A percentile compares a stretch with the other conserved stretches of the same genome.
phyloP scores from a whole-genome alignment of 2,113 vertebrate genomes.

The Orthonyx spaldingii region DNA sequence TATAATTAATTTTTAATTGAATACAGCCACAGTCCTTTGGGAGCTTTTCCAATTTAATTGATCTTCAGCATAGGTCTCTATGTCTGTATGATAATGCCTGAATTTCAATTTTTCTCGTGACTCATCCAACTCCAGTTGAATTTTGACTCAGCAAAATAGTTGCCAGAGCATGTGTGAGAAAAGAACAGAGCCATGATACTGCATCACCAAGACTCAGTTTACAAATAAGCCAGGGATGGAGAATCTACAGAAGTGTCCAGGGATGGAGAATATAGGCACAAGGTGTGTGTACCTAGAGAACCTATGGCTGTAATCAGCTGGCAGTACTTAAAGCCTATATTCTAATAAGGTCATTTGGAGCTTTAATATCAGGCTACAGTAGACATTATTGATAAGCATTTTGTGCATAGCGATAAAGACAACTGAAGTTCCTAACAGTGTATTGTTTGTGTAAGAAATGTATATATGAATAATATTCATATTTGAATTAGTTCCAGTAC shows the following conservation, averaged over 20 bases:
- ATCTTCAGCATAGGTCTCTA: background rate
- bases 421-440: background rate
- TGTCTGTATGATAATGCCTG: background rate
- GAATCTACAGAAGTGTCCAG: background rate
- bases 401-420: background rate
- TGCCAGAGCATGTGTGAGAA: background rate
- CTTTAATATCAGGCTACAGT: background rate
- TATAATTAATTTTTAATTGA: background rate
- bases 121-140: background rate
- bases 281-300: background rate
- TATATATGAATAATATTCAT: background rate
- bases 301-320: background rate
- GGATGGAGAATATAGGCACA: rapidly evolving
- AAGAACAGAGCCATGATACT: background rate
- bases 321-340: background rate
- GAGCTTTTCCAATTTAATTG: background rate
- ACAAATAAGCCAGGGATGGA: background rate
- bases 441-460: background rate
- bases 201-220: background rate
- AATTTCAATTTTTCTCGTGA: background rate
- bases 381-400: background rate
- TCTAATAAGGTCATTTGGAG: background rate
- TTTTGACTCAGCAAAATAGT: background rate
- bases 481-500: background rate
- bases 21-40: background rate